These are phyloP conservation scores for Mormyrus lacerda DNA, from an alignment of 2,113 vertebrate species.

Conservation along the genomic window DNA sequence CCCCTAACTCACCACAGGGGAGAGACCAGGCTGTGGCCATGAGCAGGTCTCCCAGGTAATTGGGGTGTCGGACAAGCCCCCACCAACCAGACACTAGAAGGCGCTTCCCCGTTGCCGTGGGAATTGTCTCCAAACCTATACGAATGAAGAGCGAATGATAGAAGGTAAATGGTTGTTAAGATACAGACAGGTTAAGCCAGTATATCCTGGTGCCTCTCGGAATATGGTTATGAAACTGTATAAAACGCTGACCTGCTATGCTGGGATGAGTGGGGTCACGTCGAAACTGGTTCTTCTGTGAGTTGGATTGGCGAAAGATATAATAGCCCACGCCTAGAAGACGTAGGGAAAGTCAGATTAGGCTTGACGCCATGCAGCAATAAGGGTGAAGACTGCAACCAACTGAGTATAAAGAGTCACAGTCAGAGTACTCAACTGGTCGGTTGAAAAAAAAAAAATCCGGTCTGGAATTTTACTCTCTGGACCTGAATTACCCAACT, in stretches of 20 bases:
- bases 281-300: conserved; percentile 82
- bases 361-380: neutral
- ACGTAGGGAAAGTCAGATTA: neutral
- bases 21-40: conserved; percentile 89
- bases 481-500: too few species aligned
- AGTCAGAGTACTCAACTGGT: too few species aligned
- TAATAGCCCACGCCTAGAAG: conserved; percentile 70
- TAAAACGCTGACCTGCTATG: conserved; percentile 62
- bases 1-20: conserved; percentile 73
- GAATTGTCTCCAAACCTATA: conserved; percentile 73
- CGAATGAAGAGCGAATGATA: neutral
- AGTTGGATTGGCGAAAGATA: conserved; percentile 81
- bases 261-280: conserved; percentile 70
- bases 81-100: conserved; percentile 86
- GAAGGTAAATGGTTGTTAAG: neutral
- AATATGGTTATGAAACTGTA: neutral
- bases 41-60: conserved; percentile 80
- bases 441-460: too few species aligned
- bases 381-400: neutral
- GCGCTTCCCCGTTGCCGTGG: conserved; percentile 74
- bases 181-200: neutral
- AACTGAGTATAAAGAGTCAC: too few species aligned
- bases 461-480: too few species aligned
- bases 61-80: conserved; percentile 83
- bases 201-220: neutral